Evolutionary conservation across 2,113 vertebrate species (phyloP).

Genomic region (Pseudorectes ferrugineus): DNA sequence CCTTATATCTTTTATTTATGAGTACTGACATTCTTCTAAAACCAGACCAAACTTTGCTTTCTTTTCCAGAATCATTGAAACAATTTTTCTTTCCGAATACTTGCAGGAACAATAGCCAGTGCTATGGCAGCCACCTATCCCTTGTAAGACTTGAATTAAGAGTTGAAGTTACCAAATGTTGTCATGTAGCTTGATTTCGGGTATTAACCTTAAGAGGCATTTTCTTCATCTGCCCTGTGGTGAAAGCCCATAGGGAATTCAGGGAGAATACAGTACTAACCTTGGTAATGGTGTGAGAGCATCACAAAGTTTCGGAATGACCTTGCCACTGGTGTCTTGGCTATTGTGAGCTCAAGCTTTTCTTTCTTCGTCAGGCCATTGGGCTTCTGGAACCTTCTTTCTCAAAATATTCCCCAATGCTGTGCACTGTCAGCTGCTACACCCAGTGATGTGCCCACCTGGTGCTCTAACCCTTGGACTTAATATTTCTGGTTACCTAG

Average conservation of each 20-base stretch:
- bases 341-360: neutral
- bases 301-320: neutral
- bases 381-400: neutral
- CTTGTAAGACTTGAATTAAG: neutral
- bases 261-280: neutral
- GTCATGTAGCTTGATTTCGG: neutral
- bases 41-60: neutral
- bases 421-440: neutral
- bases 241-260: neutral
- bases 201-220: neutral
- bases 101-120: neutral
- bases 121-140: neutral
- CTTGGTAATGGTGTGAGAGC: neutral
- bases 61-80: neutral
- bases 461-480: neutral
- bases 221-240: neutral
- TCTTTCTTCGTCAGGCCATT: neutral
- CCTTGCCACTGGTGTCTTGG: neutral
- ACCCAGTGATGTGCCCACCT: neutral
- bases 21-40: neutral
- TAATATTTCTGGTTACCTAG: rapidly evolving
- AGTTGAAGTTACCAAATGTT: neutral
- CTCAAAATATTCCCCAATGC: neutral
- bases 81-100: neutral
- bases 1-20: neutral